Evolutionary conservation across 1,140 invertebrate species (phyloP).

Genomic region (Cydia strobilella): DNA sequence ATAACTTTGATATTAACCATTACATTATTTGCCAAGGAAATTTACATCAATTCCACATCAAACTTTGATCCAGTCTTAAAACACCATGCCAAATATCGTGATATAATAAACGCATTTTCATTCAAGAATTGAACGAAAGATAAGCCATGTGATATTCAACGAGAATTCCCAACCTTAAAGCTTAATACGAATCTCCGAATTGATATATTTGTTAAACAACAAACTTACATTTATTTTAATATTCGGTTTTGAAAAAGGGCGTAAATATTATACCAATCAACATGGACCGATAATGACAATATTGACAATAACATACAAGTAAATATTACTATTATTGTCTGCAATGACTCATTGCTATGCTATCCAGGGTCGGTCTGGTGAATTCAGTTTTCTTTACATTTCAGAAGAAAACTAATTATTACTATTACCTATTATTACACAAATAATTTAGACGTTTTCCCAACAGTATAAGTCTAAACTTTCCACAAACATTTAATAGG

Average conservation of each 20-base stretch:
- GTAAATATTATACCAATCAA: constrained; percentile 35
- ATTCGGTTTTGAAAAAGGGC: constrained; percentile 36
- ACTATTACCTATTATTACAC: constrained; percentile 5
- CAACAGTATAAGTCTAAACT: not conserved
- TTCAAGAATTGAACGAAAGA: not conserved
- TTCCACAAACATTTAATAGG: not conserved
- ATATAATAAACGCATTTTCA: not conserved
- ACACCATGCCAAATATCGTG: not conserved
- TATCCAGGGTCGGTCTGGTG: constrained; percentile 13
- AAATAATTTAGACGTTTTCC: not conserved
- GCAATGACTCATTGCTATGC: constrained; percentile 35
- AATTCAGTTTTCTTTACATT: not conserved
- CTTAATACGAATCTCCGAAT: constrained; percentile 3
- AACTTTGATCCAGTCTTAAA: not conserved
- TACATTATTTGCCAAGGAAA: not conserved
- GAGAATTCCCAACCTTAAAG: not conserved
- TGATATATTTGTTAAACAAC: not conserved
- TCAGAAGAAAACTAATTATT: constrained; percentile 20
- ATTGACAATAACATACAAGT: constrained; percentile 39
- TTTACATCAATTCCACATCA: not conserved
- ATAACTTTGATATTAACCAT: no score
- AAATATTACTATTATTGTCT: constrained; percentile 50
- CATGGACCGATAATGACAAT: constrained; percentile 36
- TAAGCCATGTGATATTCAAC: not conserved
- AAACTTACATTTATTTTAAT: constrained; percentile 13